Percentiles rank a stretch among this genome's conserved stretches.
phyloP scores from a whole-genome alignment of 2,888 invertebrate species.

The Hypomecis punctinalis region DNA sequence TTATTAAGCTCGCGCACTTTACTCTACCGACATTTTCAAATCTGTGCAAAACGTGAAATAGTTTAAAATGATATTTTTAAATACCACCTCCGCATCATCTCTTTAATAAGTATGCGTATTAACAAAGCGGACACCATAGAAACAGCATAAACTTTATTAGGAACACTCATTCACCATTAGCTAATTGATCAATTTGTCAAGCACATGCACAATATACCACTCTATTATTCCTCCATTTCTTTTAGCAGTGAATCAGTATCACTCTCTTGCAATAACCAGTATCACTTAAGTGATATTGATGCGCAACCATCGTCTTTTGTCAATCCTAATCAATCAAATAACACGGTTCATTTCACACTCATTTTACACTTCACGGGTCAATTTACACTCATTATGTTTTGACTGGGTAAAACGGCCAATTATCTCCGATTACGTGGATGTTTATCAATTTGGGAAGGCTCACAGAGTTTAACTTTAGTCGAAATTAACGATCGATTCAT shows the following conservation, averaged over 20 bases:
- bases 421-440: slow-evolving; percentile 25
- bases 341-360: slow-evolving; percentile 28
- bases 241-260: not conserved
- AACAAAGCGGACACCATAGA: too few relatives aligned
- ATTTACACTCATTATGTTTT: slow-evolving; percentile 20
- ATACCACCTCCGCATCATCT: too few relatives aligned
- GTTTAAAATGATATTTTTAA: too few relatives aligned
- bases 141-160: not conserved
- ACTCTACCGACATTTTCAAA: too few relatives aligned
- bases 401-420: slow-evolving; percentile 28
- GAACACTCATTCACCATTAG: not conserved
- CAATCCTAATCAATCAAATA: slow-evolving; percentile 42
- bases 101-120: too few relatives aligned
- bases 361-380: slow-evolving; percentile 26
- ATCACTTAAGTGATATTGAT: slow-evolving; percentile 19
- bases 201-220: slow-evolving; percentile 6
- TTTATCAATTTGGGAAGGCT: slow-evolving; percentile 36
- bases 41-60: too few relatives aligned
- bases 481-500: slow-evolving; percentile 29
- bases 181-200: slow-evolving; percentile 8
- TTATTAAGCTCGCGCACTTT: too few relatives aligned
- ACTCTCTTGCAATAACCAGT: slow-evolving; percentile 9
- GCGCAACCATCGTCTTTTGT: slow-evolving; percentile 31
- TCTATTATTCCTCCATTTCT: slow-evolving; percentile 9
- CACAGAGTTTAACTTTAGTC: slow-evolving; percentile 27